Evolutionary conservation across 1,140 invertebrate species (phyloP), one percentile per base, ranked within the genome.

Genomic region (Branchinecta lynchi): DNA sequence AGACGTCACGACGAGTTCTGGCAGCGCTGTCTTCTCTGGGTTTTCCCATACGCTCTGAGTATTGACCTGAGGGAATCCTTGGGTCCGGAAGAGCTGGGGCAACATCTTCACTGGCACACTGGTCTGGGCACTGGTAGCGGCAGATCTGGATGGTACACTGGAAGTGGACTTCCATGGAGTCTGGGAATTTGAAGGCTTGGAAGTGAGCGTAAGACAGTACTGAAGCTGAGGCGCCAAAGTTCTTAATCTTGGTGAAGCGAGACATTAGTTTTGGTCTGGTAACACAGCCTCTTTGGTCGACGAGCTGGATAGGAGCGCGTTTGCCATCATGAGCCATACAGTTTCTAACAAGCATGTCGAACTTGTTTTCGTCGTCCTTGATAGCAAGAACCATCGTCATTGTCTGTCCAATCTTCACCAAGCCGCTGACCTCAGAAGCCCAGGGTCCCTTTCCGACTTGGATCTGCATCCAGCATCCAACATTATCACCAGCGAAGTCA

Each of bases 341-440:
- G 75, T 96, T 94, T 45, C 92, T 81, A 1, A 96, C 92, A 60
- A 95, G 79, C 92, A 96, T 96, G 78, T 96, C 93, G 77, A 96
- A 96, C 77, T 96, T 96, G 66, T 90, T 89, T 73, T 96, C 92
- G 74, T 95, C 92, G 72, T 96, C 93, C 78, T 96, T 95, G 72
- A 96, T 96, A 8, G 92, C 92, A 43, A 95, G 78, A 2, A 96
- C 93, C 92, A 96, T 95, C 7, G 93, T 96, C 92, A 96, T 95
- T 0, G 92, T 94, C 76, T 96, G 92, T 3, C 93, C 93, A 66
- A 95, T 96, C 78, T 95, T 95, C 0, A 96, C 93, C 43, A 96
- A 80, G 0, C 93, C 93, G 0, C 91, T 93, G 0, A 96, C 92
- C 80, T 96, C 93, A 0, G 89, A 92, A 8, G 92, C 92, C 92